phyloP scores from a whole-genome alignment of 92 coral and sea anemone genomes.

The Zoanthus sansibaricus region DNA sequence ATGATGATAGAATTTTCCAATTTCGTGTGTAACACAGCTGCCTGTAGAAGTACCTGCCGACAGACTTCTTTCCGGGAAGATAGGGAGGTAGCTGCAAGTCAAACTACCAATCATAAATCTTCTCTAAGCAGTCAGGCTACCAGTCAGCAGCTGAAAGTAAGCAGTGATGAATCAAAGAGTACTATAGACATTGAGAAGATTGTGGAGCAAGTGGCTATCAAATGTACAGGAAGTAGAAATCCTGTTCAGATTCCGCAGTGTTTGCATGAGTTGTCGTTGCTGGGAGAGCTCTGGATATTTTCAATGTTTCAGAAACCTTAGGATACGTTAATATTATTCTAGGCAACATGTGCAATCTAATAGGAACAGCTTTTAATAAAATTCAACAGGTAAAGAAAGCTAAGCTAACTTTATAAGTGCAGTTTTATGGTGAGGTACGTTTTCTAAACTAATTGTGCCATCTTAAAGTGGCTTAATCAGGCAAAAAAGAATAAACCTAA shows the following conservation, averaged over 20 bases:
- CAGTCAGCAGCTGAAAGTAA: conserved; percentile 9
- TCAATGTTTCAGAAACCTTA: conserved; percentile 16
- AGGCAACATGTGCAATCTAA: conserved; percentile 48
- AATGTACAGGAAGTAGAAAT: conserved; percentile 40
- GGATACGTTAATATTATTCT: conserved; percentile 47
- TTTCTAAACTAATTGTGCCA: background rate
- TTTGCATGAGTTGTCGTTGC: conserved; percentile 30
- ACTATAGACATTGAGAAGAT: conserved; percentile 18
- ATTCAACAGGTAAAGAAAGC: conserved; percentile 24
- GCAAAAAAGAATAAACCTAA: background rate
- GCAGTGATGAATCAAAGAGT: background rate
- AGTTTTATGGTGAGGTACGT: conserved; percentile 58
- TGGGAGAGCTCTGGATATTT: conserved; percentile 51
- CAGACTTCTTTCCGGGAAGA: conserved; percentile 2
- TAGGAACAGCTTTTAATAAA: conserved; percentile 55
- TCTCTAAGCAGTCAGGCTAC: background rate
- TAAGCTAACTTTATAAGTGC: conserved; percentile 46
- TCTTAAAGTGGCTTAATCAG: background rate
- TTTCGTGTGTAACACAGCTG: no score
- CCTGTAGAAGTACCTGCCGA: no score
- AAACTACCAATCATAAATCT: background rate
- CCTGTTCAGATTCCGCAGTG: conserved; percentile 50
- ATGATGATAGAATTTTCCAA: conserved; percentile 1
- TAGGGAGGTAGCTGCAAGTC: conserved; percentile 7
- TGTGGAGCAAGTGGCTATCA: conserved; percentile 35